Percentiles rank a stretch among this genome's conserved stretches.
These are phyloP conservation scores for Sthenelais limicola DNA, from an alignment of 2,888 invertebrate species.

Conservation along the genomic window DNA sequence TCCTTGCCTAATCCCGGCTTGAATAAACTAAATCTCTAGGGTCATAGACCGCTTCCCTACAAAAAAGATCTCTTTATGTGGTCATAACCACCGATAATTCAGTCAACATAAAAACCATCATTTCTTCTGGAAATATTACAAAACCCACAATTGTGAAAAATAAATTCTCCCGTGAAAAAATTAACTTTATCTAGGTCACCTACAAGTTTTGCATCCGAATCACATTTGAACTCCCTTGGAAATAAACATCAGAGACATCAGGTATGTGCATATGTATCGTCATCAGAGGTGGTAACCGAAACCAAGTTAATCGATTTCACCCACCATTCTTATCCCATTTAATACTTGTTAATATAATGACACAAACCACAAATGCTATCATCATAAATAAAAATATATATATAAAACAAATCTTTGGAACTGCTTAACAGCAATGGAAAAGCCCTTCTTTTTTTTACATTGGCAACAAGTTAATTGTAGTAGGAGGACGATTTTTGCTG, in stretches of 20 bases:
- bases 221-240: conserved; percentile 32
- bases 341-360: conserved; percentile 33
- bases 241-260: conserved; percentile 27
- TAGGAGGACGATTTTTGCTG: conserved; percentile 36
- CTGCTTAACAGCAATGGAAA: conserved; percentile 44
- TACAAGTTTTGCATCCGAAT: conserved; percentile 39
- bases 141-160: conserved; percentile 29
- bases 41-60: conserved; percentile 1
- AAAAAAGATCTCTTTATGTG: conserved; percentile 31
- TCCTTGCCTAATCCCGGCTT: conserved; percentile 22
- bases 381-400: conserved; percentile 39
- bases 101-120: conserved; percentile 17
- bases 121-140: conserved; percentile 20
- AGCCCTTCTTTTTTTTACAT: conserved; percentile 32
- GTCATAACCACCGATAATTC: conserved; percentile 9
- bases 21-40: conserved; percentile 30
- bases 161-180: conserved; percentile 24
- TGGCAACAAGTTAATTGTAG: conserved; percentile 27
- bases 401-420: conserved; percentile 44
- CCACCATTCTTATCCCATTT: conserved; percentile 26
- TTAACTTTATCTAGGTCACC: conserved; percentile 12
- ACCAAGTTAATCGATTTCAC: conserved; percentile 3
- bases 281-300: conserved; percentile 14
- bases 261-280: conserved; percentile 18
- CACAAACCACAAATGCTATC: conserved; percentile 30